phyloP scores from a whole-genome alignment of 1,140 invertebrate species.

The Diabrotica virgifera region DNA sequence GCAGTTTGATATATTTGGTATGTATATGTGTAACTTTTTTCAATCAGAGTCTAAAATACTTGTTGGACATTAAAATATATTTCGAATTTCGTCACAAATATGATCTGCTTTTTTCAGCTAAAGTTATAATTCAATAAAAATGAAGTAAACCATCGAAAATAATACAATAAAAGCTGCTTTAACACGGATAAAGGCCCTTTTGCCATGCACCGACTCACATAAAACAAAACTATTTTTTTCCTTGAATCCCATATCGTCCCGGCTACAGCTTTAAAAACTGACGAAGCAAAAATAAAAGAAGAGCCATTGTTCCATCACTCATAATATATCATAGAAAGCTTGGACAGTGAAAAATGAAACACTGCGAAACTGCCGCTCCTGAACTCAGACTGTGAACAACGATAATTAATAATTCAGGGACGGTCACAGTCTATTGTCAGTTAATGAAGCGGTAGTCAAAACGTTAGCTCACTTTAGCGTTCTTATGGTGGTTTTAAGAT shows the following conservation, averaged over 20 bases:
- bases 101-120: too few species aligned
- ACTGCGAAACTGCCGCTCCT: background rate
- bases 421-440: background rate
- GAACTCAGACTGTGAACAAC: background rate
- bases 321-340: constrained; percentile 1
- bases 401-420: background rate
- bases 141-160: too few species aligned
- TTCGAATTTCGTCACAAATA: too few species aligned
- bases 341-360: constrained; percentile 2
- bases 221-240: background rate
- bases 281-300: constrained; percentile 3
- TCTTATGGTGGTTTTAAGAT: background rate
- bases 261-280: background rate
- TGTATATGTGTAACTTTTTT: too few species aligned
- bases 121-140: too few species aligned
- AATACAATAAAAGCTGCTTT: too few species aligned
- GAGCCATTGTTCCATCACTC: constrained; percentile 1
- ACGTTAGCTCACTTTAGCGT: background rate
- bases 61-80: too few species aligned
- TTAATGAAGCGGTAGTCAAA: background rate
- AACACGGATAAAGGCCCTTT: too few species aligned
- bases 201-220: background rate
- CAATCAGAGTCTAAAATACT: too few species aligned
- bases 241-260: background rate
- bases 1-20: too few species aligned